Conservation (phyloP, 1,140 invertebrate genomes). For the Telenomus remus region DNA sequence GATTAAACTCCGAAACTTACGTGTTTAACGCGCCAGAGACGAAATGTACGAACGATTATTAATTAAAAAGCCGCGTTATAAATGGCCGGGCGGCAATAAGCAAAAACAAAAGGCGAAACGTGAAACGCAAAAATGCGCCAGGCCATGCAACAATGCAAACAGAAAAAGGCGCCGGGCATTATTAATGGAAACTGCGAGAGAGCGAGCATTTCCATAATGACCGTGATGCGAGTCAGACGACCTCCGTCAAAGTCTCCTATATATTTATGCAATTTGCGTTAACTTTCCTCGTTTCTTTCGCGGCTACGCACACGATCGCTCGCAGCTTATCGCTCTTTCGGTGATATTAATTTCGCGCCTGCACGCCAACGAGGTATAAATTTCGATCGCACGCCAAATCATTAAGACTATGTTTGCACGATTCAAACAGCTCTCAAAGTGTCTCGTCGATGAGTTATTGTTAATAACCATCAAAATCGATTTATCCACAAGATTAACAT, state of each 20-base stretch:
- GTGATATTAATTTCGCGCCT: constrained; percentile 44
- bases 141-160: constrained; percentile 23
- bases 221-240: constrained; percentile 39
- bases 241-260: constrained; percentile 43
- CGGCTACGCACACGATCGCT: constrained; percentile 27
- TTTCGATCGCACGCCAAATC: constrained; percentile 20
- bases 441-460: constrained; percentile 26
- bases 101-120: constrained; percentile 16
- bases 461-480: constrained; percentile 28
- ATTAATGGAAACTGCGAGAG: constrained; percentile 40
- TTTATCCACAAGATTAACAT: background rate
- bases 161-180: constrained; percentile 33
- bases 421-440: constrained; percentile 37
- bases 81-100: constrained; percentile 13
- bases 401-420: constrained; percentile 17
- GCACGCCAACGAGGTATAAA: constrained; percentile 50
- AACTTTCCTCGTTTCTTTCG: constrained; percentile 43
- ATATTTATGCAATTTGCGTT: constrained; percentile 46
- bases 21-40: constrained; percentile 10
- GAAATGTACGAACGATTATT: constrained; percentile 24
- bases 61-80: constrained; percentile 35
- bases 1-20: constrained; percentile 37
- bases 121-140: constrained; percentile 30
- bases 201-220: constrained; percentile 45
- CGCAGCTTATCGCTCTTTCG: constrained; percentile 29